Conservation (phyloP, 2,113 vertebrate species). For the Fulica atra region DNA sequence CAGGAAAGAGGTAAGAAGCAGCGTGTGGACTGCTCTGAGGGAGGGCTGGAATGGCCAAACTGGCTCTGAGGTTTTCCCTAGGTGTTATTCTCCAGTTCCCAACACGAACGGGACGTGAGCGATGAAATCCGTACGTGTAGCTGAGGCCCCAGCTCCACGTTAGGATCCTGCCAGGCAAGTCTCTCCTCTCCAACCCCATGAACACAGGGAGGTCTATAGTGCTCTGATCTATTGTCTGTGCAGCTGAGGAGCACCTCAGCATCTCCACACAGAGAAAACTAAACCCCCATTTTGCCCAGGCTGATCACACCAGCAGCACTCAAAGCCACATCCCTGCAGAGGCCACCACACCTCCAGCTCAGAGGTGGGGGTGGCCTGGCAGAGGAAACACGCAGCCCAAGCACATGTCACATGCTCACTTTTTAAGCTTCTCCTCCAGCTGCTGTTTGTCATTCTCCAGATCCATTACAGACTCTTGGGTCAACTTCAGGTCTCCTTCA, state of each 20-base stretch:
- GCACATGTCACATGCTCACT: constrained; percentile 70
- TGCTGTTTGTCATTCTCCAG: constrained; percentile 93
- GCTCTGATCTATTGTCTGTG: not conserved
- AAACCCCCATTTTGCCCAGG: not conserved
- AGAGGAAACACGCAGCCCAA: not conserved
- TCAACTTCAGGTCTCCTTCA: constrained; percentile 92
- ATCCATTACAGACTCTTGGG: constrained; percentile 89
- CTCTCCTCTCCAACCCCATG: not conserved
- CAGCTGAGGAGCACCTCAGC: not conserved
- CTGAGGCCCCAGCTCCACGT: not conserved
- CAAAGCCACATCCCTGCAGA: not conserved
- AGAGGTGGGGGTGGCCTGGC: not conserved
- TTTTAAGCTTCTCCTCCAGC: constrained; percentile 92
- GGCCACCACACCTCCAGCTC: not conserved
- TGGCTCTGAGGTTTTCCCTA: not conserved
- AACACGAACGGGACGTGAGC: rapidly evolving
- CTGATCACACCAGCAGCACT: not conserved
- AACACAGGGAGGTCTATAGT: not conserved
- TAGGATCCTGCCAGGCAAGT: not conserved
- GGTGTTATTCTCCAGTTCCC: not conserved
- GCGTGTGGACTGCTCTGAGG: not conserved
- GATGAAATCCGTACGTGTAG: not conserved
- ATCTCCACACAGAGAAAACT: not conserved
- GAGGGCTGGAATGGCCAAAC: not conserved
- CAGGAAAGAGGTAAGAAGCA: not conserved